A percentile compares a stretch with the other conserved stretches of the same genome.
Evolutionary conservation across 2,797 vertebrate species (phyloP).

Genomic region (Uromys caudimaculatus): DNA sequence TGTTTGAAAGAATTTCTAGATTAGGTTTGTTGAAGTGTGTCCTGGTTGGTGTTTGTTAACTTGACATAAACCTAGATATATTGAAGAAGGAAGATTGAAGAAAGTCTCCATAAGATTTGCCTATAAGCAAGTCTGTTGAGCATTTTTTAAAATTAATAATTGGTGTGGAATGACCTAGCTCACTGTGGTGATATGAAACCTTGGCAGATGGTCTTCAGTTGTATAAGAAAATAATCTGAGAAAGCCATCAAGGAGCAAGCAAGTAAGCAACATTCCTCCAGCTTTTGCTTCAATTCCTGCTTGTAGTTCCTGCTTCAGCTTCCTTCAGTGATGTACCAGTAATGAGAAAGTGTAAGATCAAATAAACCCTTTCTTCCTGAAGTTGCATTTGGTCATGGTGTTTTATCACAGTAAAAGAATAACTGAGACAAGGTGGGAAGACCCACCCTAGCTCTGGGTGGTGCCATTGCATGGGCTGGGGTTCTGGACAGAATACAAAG

Average conservation of each 20-base stretch:
- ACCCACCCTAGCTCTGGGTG: background rate
- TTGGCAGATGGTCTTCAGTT: background rate
- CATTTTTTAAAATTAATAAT: background rate
- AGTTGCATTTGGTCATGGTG: background rate
- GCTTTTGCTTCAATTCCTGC: background rate
- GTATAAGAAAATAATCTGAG: background rate
- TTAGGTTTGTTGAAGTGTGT: background rate
- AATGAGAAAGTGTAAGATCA: background rate
- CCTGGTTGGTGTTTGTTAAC: background rate
- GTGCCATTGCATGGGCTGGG: no score
- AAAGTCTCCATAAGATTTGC: background rate
- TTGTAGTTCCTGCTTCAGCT: background rate
- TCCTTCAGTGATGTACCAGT: background rate
- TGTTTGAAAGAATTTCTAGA: background rate
- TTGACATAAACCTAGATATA: background rate
- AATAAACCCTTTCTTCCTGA: background rate
- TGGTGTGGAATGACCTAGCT: background rate
- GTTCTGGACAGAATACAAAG: background rate
- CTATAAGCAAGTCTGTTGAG: background rate
- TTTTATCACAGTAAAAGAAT: background rate
- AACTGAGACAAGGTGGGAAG: background rate
- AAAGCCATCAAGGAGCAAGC: background rate
- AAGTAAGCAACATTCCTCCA: background rate
- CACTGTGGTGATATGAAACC: background rate
- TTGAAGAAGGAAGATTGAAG: background rate